These are phyloP conservation scores for Scaeva pyrastri DNA, from an alignment of 2,888 invertebrate species.

Conservation along the genomic window DNA sequence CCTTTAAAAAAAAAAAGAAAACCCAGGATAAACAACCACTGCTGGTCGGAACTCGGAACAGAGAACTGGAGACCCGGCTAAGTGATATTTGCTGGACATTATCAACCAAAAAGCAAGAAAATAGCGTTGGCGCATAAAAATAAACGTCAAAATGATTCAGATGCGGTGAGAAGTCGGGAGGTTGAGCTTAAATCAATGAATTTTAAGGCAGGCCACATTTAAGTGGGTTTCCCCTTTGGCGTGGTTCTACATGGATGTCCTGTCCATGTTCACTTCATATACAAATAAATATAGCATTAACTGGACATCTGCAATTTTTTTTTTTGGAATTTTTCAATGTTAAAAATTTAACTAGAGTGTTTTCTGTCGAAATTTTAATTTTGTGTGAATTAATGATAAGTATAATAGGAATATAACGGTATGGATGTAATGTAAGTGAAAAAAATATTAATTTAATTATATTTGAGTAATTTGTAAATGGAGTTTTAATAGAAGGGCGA, in stretches of 20 bases:
- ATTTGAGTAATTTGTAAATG: too few species aligned
- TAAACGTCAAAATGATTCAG: slow-evolving; percentile 58
- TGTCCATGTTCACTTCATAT: not conserved
- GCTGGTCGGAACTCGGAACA: too few species aligned
- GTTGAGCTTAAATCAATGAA: slow-evolving; percentile 31
- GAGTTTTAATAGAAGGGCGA: too few species aligned
- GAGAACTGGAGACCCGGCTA: slow-evolving; percentile 14
- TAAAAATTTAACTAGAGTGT: too few species aligned
- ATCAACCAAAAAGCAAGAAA: slow-evolving; percentile 42
- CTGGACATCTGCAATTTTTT: too few species aligned
- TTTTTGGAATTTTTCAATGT: too few species aligned
- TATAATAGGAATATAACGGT: too few species aligned
- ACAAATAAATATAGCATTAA: too few species aligned
- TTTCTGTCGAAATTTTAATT: too few species aligned
- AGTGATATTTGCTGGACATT: slow-evolving; percentile 43
- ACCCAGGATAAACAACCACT: not conserved
- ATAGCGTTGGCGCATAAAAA: slow-evolving; percentile 38
- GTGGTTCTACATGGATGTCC: not conserved
- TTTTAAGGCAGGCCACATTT: slow-evolving; percentile 48
- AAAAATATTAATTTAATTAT: too few species aligned
- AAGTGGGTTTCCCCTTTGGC: not conserved
- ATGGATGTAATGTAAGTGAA: too few species aligned
- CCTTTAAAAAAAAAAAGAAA: slow-evolving; percentile 10
- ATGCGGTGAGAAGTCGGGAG: slow-evolving; percentile 31
- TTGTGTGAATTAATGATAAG: too few species aligned